Conservation (phyloP, 2,888 invertebrate species). For the Zaprionus lineosus region DNA sequence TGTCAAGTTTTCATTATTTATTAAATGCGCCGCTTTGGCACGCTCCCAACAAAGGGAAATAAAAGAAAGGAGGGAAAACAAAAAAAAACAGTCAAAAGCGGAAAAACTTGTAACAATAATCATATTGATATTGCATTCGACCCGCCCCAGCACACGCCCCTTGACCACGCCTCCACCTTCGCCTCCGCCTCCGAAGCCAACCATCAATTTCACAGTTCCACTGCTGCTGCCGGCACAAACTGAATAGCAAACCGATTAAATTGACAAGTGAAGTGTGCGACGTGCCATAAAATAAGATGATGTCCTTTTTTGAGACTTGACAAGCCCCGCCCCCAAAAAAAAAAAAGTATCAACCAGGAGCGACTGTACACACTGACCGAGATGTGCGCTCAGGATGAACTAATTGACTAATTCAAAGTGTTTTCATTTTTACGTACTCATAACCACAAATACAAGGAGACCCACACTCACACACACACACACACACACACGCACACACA, state of each 20-base stretch:
- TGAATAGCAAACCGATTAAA: constrained; percentile 14
- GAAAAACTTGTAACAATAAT: constrained; percentile 8
- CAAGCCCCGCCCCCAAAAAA: not conserved
- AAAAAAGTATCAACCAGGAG: not conserved
- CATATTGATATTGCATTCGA: not conserved
- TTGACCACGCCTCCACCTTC: too few relatives aligned
- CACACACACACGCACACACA: not conserved
- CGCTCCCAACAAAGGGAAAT: constrained; percentile 38
- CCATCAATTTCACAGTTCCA: too few relatives aligned
- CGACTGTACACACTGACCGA: constrained; percentile 50
- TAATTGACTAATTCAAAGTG: constrained; percentile 68
- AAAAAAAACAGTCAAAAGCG: not conserved
- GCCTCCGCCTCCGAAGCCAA: too few relatives aligned
- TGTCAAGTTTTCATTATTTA: constrained; percentile 72
- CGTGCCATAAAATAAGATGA: constrained; percentile 15
- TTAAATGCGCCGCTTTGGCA: constrained; percentile 71
- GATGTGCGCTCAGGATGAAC: constrained; percentile 67
- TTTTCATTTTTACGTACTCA: constrained; percentile 26
- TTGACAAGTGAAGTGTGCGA: constrained; percentile 37
- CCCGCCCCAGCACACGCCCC: too few relatives aligned
- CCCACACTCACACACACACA: constrained; percentile 7
- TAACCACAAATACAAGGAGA: too few relatives aligned
- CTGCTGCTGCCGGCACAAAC: too few relatives aligned
- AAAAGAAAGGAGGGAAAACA: too few relatives aligned
- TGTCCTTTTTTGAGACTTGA: constrained; percentile 1